These are phyloP conservation scores for Noturus placidus DNA, from an alignment of 2,113 vertebrate genomes.

Conservation along the genomic window DNA sequence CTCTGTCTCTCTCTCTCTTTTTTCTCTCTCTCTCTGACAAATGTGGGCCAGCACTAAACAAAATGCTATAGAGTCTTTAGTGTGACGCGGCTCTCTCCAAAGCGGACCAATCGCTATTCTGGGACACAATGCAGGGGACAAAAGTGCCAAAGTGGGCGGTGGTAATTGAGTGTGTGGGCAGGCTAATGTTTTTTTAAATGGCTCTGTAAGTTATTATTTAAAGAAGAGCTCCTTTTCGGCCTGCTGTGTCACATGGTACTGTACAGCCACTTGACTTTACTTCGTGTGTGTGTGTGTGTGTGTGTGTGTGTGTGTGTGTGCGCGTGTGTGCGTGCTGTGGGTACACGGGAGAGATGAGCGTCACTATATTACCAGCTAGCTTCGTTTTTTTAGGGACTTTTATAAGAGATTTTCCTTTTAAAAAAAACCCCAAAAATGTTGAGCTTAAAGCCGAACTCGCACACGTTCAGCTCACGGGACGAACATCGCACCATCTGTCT, in stretches of 20 bases:
- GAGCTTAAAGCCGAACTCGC: not conserved
- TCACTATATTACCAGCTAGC: slow-evolving; percentile 49
- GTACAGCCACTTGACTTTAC: slow-evolving; percentile 51
- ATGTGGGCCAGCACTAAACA: slow-evolving; percentile 47
- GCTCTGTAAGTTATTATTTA: slow-evolving; percentile 76
- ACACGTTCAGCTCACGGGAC: not conserved
- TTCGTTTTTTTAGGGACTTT: not conserved
- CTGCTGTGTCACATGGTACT: slow-evolving; percentile 54
- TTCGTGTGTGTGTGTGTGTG: not conserved
- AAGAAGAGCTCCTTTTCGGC: slow-evolving; percentile 62
- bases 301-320: not conserved
- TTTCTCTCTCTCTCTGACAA: slow-evolving; percentile 10
- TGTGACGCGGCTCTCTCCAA: slow-evolving; percentile 52
- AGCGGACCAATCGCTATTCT: slow-evolving; percentile 67
- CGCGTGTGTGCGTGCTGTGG: not conserved
- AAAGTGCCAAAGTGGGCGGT: slow-evolving; percentile 68
- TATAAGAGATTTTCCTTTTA: not conserved
- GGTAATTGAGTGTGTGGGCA: slow-evolving; percentile 76
- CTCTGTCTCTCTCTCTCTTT: slow-evolving; percentile 42
- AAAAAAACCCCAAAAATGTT: no score
- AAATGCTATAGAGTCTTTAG: slow-evolving; percentile 48
- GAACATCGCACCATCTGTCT: slow-evolving; percentile 21
- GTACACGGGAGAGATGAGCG: slow-evolving; percentile 54
- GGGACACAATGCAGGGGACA: slow-evolving; percentile 65
- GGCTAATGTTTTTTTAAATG: slow-evolving; percentile 70